phyloP scores from a whole-genome alignment of 2,888 invertebrate species.

The Cheilosia variabilis region DNA sequence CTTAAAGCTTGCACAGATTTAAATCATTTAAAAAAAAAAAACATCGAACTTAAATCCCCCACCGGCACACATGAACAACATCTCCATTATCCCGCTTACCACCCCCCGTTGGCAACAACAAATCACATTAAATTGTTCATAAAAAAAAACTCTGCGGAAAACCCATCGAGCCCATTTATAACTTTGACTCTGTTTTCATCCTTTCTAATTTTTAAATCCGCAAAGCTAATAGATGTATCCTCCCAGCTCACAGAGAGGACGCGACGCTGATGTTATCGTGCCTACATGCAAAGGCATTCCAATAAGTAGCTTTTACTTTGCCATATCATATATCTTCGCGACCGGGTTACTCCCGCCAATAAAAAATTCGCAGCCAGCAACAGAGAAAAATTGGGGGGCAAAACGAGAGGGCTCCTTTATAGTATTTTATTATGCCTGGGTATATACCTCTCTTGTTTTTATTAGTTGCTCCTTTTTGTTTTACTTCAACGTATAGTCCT shows the following conservation, averaged over 20 bases:
- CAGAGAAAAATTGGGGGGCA: neutral
- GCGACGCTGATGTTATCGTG: neutral
- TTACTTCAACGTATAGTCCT: neutral
- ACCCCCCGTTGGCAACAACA: constrained; percentile 30
- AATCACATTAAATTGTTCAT: constrained; percentile 71
- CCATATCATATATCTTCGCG: constrained; percentile 65
- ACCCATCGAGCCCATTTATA: constrained; percentile 67
- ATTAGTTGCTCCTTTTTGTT: constrained; percentile 60
- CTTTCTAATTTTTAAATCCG: constrained; percentile 65
- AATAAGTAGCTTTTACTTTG: constrained; percentile 72
- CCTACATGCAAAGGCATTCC: constrained; percentile 57
- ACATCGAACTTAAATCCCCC: neutral
- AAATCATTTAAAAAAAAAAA: neutral
- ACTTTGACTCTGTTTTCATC: constrained; percentile 52
- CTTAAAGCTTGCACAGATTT: neutral
- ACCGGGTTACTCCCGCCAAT: constrained; percentile 66
- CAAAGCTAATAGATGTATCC: constrained; percentile 49
- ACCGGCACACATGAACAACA: constrained; percentile 15
- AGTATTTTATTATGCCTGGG: constrained; percentile 68
- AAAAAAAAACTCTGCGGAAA: constrained; percentile 66
- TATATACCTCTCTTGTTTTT: constrained; percentile 57
- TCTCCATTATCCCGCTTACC: constrained; percentile 24
- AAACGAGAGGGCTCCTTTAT: constrained; percentile 38
- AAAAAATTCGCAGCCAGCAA: constrained; percentile 29
- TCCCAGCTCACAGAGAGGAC: neutral